These are phyloP conservation scores for Talpa occidentalis DNA, from an alignment of 2,113 vertebrate genomes.

Conservation along the genomic window DNA sequence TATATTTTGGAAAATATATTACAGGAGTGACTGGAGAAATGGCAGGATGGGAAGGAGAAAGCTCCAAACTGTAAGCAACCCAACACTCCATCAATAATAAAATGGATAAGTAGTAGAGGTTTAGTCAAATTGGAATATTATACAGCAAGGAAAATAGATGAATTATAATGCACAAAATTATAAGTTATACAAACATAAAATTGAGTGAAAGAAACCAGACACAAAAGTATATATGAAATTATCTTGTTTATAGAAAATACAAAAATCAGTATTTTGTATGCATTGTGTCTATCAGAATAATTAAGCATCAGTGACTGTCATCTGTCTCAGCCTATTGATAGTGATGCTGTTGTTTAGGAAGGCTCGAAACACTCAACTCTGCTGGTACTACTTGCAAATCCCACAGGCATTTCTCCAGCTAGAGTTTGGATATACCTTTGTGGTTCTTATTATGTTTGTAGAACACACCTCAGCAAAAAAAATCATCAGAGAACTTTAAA, in stretches of 20 bases:
- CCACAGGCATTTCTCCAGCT: no score
- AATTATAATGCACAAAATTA: background rate
- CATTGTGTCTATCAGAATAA: background rate
- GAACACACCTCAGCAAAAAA: no score
- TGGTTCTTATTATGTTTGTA: no score
- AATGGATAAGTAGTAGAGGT: background rate
- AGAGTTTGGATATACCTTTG: no score
- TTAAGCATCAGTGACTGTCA: no score
- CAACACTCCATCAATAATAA: background rate
- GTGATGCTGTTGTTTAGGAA: no score
- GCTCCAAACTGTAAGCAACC: background rate
- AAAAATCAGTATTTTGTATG: background rate
- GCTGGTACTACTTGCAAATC: no score
- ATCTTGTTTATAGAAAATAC: background rate
- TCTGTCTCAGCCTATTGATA: no score
- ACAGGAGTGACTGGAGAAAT: background rate
- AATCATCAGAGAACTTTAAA: no score
- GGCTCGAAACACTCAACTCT: no score
- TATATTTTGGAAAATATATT: background rate
- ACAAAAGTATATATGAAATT: background rate
- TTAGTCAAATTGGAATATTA: background rate
- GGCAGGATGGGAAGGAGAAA: accelerated
- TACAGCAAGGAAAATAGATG: background rate
- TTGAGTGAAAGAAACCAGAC: no score
- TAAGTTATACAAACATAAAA: background rate